These are phyloP conservation scores for Corapipo altera DNA, from an alignment of 2,113 vertebrate genomes.

Conservation along the genomic window DNA sequence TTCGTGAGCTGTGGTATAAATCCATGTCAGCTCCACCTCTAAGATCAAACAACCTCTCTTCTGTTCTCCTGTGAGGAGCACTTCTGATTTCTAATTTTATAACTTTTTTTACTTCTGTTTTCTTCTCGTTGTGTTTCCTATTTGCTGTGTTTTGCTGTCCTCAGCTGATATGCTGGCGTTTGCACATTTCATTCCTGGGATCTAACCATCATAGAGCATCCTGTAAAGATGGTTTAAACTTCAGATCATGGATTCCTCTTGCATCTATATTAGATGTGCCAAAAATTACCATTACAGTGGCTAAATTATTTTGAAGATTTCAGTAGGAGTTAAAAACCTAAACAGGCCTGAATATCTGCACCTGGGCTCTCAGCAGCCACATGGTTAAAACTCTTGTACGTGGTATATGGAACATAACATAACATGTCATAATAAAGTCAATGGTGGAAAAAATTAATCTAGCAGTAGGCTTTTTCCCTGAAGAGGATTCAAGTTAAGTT, in stretches of 20 bases:
- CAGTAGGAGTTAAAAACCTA: not conserved
- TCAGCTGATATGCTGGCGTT: not conserved
- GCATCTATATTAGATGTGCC: not conserved
- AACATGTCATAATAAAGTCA: not conserved
- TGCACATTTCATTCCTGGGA: not conserved
- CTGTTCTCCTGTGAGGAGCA: not conserved
- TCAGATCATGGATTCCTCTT: not conserved
- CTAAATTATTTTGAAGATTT: not conserved
- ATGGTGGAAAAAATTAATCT: not conserved
- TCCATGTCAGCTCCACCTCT: not conserved
- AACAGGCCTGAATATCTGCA: not conserved
- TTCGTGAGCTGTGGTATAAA: not conserved
- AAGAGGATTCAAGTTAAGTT: not conserved
- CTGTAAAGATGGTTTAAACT: not conserved
- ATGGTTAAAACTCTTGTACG: not conserved
- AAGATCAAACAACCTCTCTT: not conserved
- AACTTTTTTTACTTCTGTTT: not conserved
- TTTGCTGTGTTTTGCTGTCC: not conserved
- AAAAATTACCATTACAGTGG: not conserved
- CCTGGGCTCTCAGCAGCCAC: not conserved
- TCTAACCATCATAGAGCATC: not conserved
- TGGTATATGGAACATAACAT: not conserved
- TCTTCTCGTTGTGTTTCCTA: not conserved
- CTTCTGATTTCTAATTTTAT: not conserved
- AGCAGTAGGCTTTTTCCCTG: not conserved